Conservation (phyloP, 2,797 vertebrate genomes). For the Brotogeris chrysoptera region DNA sequence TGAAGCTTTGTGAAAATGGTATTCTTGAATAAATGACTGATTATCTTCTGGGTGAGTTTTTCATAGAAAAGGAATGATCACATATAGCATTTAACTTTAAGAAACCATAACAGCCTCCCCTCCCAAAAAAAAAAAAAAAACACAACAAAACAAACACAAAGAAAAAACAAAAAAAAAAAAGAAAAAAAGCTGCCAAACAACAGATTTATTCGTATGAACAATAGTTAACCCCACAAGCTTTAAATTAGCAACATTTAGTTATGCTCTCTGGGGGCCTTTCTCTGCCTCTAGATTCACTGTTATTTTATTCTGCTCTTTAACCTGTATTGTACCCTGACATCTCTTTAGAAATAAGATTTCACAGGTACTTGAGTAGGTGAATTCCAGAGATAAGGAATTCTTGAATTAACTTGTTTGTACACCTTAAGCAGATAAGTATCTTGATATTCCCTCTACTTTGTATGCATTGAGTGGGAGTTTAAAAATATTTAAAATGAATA, state of each 20-base stretch:
- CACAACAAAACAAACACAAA: no score
- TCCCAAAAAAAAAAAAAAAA: not conserved
- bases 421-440: constrained; percentile 60
- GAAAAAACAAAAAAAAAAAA: not conserved
- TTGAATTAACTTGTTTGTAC: constrained; percentile 59
- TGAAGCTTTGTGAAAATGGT: constrained; percentile 22
- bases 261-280: not conserved
- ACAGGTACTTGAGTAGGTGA: constrained; percentile 30
- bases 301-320: constrained; percentile 10
- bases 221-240: not conserved
- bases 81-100: not conserved
- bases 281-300: not conserved
- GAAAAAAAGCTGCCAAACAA: not conserved
- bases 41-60: constrained; percentile 32
- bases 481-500: constrained; percentile 48
- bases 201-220: not conserved
- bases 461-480: constrained; percentile 52
- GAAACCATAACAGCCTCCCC: not conserved
- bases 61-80: constrained; percentile 3
- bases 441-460: constrained; percentile 51
- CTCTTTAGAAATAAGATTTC: constrained; percentile 52
- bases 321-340: not conserved
- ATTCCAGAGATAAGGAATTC: constrained; percentile 58
- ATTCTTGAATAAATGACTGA: constrained; percentile 32
- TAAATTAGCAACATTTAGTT: not conserved